Evolutionary conservation across 2,888 invertebrate genomes (phyloP), one percentile per base, ranked within the genome.

Genomic region (Eupithecia exiguata): DNA sequence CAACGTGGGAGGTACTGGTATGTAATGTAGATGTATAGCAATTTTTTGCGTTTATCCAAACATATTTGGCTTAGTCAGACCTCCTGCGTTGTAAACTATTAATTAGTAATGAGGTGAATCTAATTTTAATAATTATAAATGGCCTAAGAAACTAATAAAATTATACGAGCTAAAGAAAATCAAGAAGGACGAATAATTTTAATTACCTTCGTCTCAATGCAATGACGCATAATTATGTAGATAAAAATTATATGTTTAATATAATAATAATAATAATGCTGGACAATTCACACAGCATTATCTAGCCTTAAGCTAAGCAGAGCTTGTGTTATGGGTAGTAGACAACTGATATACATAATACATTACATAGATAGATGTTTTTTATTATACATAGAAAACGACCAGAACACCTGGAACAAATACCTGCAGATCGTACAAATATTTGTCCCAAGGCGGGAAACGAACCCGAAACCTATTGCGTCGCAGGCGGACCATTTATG

Each of bases 1-100:
- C 90, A 74, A 85, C 85, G 92, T 92, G 93, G 91, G 92, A 91
- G 93, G 91, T 84, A 80, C 78, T 79, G 80, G 81, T 81, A 79
- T 61, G 70, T 68, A 81, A 81, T 79, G 78, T 30, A 30, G 30
- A 80, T 70, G 70, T 66, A 81, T 81, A 79, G 80, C 80, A 79
- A 80, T 85, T 87, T 90, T 88, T 86, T 86, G 83, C 80, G 81
- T 81, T 77, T 83, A 77, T 80, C 82, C 87, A 87, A 89, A 90
- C 89, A 87, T 87, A 88, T 84, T 85, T 82, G 83, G 83, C 83
- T 88, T 87, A 87, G 82, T 88, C 85, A 88, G 89, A 89, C 91
- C 93, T 90, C 92, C 92, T 89, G 92, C 91, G 89, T 90, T 75
- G 90, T 77, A 77, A 80, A 83, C 68, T 68, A 69, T n/a, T 61